Evolutionary conservation across 2,113 vertebrate species (phyloP).

Genomic region (Furnarius figulus): DNA sequence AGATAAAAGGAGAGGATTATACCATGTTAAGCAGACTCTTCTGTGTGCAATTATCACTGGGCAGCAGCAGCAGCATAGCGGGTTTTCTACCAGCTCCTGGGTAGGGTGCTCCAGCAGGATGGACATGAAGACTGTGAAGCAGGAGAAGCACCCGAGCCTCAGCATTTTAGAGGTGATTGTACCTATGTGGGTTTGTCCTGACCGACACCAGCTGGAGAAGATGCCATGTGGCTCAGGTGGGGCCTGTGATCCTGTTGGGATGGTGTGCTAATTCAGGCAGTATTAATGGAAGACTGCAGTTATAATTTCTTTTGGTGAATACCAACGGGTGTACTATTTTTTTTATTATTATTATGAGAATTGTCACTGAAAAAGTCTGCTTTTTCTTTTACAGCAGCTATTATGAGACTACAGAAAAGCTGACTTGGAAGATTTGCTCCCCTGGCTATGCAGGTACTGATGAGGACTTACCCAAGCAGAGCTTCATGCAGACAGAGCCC

Average conservation of each 20-base stretch:
- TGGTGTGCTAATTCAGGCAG: neutral
- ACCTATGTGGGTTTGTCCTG: neutral
- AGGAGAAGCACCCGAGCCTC: neutral
- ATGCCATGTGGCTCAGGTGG: fast-evolving
- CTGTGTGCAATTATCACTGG: neutral
- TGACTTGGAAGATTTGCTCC: neutral
- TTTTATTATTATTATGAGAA: neutral
- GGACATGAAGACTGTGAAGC: neutral
- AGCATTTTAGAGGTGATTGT: neutral
- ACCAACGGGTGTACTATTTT: neutral
- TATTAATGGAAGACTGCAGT: neutral
- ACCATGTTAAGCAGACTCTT: neutral
- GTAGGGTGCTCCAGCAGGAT: neutral
- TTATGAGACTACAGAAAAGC: neutral
- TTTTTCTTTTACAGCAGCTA: neutral
- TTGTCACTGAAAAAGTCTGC: neutral
- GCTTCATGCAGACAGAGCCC: neutral
- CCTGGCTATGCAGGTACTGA: neutral
- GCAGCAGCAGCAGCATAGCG: neutral
- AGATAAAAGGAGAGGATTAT: neutral
- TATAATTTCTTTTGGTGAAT: neutral
- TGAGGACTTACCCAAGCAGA: neutral
- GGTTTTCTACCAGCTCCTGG: neutral
- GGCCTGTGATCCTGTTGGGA: neutral
- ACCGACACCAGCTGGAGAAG: neutral